Evolutionary conservation across 2,888 invertebrate genomes (phyloP).

Genomic region (Hirudinaria manillensis): DNA sequence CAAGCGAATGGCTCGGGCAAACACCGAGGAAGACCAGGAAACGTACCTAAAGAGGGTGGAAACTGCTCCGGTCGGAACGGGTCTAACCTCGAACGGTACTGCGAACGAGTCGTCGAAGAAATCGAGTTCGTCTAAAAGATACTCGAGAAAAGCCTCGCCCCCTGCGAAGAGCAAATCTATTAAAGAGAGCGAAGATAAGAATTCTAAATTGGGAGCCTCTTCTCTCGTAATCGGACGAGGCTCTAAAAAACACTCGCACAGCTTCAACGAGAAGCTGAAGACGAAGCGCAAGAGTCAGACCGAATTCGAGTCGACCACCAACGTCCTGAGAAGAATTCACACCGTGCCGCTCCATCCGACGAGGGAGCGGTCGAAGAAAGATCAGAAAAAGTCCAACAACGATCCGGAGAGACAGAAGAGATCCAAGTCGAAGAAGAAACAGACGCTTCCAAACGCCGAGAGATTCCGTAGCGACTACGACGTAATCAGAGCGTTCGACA

Average conservation of each 20-base stretch:
- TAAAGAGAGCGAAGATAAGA: conserved; percentile 1
- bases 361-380: neutral
- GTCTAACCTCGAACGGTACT: neutral
- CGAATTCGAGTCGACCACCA: neutral
- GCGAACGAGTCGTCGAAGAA: neutral
- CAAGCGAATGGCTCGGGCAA: neutral
- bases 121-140: neutral
- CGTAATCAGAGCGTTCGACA: neutral
- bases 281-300: neutral
- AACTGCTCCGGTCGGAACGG: neutral
- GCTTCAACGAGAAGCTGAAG: conserved; percentile 6
- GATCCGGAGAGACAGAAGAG: neutral
- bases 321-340: neutral
- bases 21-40: neutral
- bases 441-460: neutral
- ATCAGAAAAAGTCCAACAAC: neutral
- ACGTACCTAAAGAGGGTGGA: conserved; percentile 3
- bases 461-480: neutral
- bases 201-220: neutral
- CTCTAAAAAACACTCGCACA: conserved; percentile 11
- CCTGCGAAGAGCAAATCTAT: neutral
- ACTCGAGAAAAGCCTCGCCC: neutral
- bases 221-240: neutral
- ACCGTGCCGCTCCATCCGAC: neutral
- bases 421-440: neutral